Conservation (phyloP, 2,113 vertebrate species). For the Etheostoma spectabile region DNA sequence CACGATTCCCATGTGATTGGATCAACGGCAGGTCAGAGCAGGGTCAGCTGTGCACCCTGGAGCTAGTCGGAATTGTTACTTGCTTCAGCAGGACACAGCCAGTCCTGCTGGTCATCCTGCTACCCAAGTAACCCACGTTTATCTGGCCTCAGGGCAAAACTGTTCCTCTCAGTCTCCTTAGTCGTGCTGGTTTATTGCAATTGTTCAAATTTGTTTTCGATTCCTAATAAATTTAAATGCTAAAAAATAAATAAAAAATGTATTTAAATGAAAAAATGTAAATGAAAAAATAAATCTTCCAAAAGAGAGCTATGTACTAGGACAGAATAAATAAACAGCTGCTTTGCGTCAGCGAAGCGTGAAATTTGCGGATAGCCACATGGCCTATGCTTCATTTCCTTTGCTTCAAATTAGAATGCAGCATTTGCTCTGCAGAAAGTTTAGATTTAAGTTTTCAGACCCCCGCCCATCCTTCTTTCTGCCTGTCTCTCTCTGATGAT, state of each 20-base stretch:
- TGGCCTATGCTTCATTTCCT: conserved; percentile 72
- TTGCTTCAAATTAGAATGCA: conserved; percentile 75
- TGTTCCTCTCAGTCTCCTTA: neutral
- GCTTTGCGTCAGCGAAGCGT: conserved; percentile 73
- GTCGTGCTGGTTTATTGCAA: neutral
- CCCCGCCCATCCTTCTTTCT: conserved; percentile 35
- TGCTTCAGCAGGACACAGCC: conserved; percentile 16
- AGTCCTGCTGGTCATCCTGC: conserved; percentile 29
- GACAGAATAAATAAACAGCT: conserved; percentile 60
- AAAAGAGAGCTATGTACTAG: neutral
- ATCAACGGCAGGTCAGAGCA: conserved; percentile 32
- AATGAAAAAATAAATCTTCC: no score
- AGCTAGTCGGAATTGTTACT: conserved; percentile 3
- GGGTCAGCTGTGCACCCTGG: conserved; percentile 17
- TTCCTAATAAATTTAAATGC: neutral
- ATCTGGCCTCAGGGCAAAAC: conserved; percentile 20
- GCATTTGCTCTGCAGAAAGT: conserved; percentile 64
- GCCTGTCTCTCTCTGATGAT: conserved; percentile 18
- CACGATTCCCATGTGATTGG: neutral
- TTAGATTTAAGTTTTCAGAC: conserved; percentile 50
- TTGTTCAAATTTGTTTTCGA: neutral
- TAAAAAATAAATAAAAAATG: neutral
- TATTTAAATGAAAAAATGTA: no score
- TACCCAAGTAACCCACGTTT: conserved; percentile 19
- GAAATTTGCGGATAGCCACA: conserved; percentile 71